Percentiles rank a stretch among this genome's conserved stretches.
These are phyloP conservation scores for Eupristina koningsbergeri DNA, from an alignment of 1,140 invertebrate genomes.

Conservation along the genomic window DNA sequence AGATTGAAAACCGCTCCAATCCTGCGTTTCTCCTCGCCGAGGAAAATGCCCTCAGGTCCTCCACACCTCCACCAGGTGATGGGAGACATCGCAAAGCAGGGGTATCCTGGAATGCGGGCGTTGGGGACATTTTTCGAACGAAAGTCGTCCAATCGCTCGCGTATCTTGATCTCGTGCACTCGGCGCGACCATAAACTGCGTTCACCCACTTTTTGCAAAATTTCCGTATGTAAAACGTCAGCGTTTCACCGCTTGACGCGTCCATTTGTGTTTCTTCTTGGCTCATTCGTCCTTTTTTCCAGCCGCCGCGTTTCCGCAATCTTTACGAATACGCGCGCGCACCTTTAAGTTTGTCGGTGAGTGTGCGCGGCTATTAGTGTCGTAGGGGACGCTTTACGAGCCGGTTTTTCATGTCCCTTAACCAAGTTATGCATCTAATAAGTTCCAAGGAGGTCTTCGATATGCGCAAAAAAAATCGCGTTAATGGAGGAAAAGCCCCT, in stretches of 20 bases:
- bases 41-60: neutral
- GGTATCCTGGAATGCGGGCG: neutral
- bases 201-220: constrained; percentile 43
- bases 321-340: neutral
- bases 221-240: constrained; percentile 27
- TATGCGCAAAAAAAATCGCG: constrained; percentile 26
- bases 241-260: neutral
- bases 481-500: constrained; percentile 36
- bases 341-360: neutral
- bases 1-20: no score
- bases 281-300: neutral
- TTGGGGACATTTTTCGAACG: neutral
- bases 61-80: neutral
- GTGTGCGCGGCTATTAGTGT: constrained; percentile 42
- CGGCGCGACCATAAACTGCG: constrained; percentile 19
- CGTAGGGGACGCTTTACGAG: constrained; percentile 48
- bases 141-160: constrained; percentile 11
- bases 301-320: constrained; percentile 45
- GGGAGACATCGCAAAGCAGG: neutral
- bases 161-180: constrained; percentile 5
- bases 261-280: neutral
- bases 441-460: constrained; percentile 28
- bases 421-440: constrained; percentile 49
- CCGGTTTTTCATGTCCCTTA: constrained; percentile 51
- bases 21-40: neutral